Base-by-base conservation (phyloP, 1,140 invertebrate species). In the Plodia interpunctella region DNA sequence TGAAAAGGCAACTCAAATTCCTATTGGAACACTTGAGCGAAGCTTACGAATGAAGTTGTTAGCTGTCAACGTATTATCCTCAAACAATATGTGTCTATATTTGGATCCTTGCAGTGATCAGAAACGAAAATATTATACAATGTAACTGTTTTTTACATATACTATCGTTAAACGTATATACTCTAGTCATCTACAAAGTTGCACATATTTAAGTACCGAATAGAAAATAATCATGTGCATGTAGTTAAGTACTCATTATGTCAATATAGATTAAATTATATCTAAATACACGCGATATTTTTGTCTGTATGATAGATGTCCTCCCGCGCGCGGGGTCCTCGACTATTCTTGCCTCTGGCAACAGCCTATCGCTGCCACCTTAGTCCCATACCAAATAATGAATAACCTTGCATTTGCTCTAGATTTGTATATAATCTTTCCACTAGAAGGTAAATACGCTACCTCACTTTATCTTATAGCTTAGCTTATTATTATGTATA, bases 21-120 rank as follows among this genome's bases (percentile, higher is more conserved):
- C 85, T 91, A 66, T 90, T 92, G 79, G 91, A 92, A 71, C 87
- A 91, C 70, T 74, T 92, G 76, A 92, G 91, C 83, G 90, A 92
- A 76, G 89, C 91, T 51, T 92, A 92, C 80, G 91, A 91, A 76
- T 92, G 76, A 83, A 69, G 58, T 79, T 77, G 68, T 61, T 53
- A 25, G 60, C 56, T 21, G 76, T 83, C 80, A 82, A 78, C 50
- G 80, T 83, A 83, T 74, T 86, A 83, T 79, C 83, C 83, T 86
- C 83, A 62, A 44, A 76, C 82, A 78, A 82, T 80, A 84, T 79
- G 71, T 83, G 85, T 84, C 82, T 65, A 65, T 74, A 83, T 72
- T 67, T 83, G 89, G 90, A 90, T 90, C 87, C 83, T 90, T 90
- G 90, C 90, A 90, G 87, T 90, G 90, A 90, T 90, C 89, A 75